Conservation (phyloP, 2,113 vertebrate genomes). For the Saiga tatarica region DNA sequence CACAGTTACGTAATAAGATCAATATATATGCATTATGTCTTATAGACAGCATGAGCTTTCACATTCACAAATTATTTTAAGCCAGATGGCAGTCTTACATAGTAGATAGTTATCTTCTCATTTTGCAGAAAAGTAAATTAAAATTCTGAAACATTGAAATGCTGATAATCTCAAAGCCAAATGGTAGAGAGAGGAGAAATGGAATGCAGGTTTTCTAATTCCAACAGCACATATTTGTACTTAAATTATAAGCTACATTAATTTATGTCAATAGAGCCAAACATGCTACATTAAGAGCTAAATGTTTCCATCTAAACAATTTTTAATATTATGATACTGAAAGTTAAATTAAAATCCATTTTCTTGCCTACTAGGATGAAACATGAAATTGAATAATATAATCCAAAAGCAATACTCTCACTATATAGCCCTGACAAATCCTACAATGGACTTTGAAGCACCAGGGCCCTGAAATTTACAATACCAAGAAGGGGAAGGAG, state of each 20-base stretch:
- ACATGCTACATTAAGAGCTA: background rate
- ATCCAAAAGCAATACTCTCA: background rate
- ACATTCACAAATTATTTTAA: background rate
- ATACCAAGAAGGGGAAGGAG: background rate
- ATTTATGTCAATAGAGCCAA: background rate
- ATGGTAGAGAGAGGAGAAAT: background rate
- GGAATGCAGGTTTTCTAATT: background rate
- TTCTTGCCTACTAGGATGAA: background rate
- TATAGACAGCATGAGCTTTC: background rate
- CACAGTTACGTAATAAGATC: background rate
- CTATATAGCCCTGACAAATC: background rate
- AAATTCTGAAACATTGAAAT: background rate
- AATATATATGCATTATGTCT: background rate
- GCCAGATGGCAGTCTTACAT: background rate
- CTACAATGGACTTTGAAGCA: background rate
- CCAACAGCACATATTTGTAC: background rate
- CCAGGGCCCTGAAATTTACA: background rate
- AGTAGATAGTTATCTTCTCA: background rate
- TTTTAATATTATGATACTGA: background rate
- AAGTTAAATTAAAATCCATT: background rate
- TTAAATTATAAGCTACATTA: background rate
- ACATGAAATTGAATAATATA: background rate
- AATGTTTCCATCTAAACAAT: background rate
- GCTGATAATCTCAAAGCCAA: background rate
- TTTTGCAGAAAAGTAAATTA: conserved; percentile 2